Base-by-base conservation (phyloP, 2,113 vertebrate species). In the Peromyscus leucopus region DNA sequence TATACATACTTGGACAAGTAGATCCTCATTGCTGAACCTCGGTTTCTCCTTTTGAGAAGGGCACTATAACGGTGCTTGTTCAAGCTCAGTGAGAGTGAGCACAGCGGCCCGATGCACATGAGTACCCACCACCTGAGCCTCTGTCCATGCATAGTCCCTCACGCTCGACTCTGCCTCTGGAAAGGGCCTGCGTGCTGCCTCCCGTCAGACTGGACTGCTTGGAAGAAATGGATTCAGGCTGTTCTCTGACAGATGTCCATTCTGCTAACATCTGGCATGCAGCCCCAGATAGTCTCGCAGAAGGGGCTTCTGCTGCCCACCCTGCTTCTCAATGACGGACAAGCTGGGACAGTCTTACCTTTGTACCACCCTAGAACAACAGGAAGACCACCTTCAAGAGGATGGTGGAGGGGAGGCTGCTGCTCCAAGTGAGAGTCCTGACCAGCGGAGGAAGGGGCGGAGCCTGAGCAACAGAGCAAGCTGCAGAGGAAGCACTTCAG, bases 311-410 rank as follows among this genome's bases (percentile, higher is more conserved):
- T 12, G 0, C 80, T 19, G 7, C 2, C 42, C 59, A 0, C 0
- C 61, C 42, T 42, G 5, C 11, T 22, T 36, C 15, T 82, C 85
- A 65, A 5, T 57, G 24, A 0, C 42, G 16, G 7, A 59, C 19
- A 16, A 17, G 2, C 36, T 19, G 0, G 0, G 17, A 59, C 46
- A 12, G 63, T 2, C 89, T 72, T 55, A 2, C n/a, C 5, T 0
- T 36, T 31, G 8, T 75, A 11, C 8, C 42, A 16, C 79, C 65
- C 86, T 46, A 19, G 71, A 51, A 31, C 4, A 11, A 46, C 15
- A 1, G 72, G 51, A 46, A 39, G 26, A 16, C 88, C 82, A 42
- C 4, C 22, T 55, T 55, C 9, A 79, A 89, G 93, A 78, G 84
- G 86, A 71, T 33, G 93, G 88, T 63, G 7, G 57, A 72, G 22